phyloP scores from a whole-genome alignment of 2,797 vertebrate species.

The Myiotriccus ornatus region DNA sequence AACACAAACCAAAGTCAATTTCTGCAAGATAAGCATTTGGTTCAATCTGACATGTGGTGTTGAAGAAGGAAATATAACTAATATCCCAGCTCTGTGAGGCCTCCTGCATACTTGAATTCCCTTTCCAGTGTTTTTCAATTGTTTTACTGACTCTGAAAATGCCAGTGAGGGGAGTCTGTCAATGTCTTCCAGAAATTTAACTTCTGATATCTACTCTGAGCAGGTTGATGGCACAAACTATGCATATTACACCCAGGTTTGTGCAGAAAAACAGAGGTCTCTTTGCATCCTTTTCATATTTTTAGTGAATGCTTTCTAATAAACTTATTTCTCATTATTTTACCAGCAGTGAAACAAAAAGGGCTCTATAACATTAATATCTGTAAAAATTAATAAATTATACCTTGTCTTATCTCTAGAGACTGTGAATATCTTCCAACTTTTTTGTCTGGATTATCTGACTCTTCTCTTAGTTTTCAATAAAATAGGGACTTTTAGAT shows the following conservation, averaged over 20 bases:
- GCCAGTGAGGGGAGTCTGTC: neutral
- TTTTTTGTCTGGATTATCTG: neutral
- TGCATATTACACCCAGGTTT: neutral
- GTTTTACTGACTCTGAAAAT: neutral
- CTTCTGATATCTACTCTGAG: neutral
- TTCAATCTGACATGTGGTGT: neutral
- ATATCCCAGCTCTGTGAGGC: neutral
- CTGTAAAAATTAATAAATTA: neutral
- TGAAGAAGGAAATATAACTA: neutral
- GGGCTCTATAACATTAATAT: neutral
- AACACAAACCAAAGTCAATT: neutral
- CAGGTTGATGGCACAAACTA: neutral
- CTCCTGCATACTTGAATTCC: neutral
- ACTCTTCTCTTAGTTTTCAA: neutral
- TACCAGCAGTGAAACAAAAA: neutral
- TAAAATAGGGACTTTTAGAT: neutral
- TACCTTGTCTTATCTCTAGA: neutral
- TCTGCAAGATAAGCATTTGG: neutral
- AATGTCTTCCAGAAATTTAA: neutral
- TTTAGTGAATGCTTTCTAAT: neutral
- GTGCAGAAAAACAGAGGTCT: neutral
- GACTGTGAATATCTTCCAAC: neutral
- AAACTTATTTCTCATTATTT: neutral
- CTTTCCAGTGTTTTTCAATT: neutral
- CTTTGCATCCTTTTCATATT: neutral